Base-by-base conservation (phyloP, 2,797 vertebrate genomes). In the Enteromius thamalakanensis region DNA sequence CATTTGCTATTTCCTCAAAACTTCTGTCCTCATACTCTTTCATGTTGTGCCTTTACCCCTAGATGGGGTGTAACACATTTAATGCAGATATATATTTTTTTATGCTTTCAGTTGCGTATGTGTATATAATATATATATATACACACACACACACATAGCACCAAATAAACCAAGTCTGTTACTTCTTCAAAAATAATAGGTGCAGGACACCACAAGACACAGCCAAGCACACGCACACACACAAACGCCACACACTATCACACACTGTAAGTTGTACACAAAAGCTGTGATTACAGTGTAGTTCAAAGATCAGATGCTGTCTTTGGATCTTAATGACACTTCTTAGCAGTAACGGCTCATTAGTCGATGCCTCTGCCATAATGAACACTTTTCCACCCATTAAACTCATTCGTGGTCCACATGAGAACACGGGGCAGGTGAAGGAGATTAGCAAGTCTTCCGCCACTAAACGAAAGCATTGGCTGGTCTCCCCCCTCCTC, bases 271-370 rank as follows among this genome's bases (percentile, higher is more conserved):
- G 55, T 29, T 86, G 74, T 45, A 51, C 67, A 58, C 51, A 58
- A 26, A 29, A 60, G 15, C n/a, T 55, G 21, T 26, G 75, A 80
- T 70, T 70, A 70, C 80, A 70, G 70, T 37, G 19, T 9, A 53
- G 75, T 64, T 82, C 76, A 84, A 70, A 85, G 83, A 82, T 76
- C 83, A 82, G 79, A 68, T 65, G 75, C 69, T 84, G 32, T 79
- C 67, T 81, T 86, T 75, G 49, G 49, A 58, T 40, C 40, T 75
- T 78, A 82, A 87, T 51, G 75, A 79, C 45, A 78, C 79, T 17
- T 42, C 37, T 74, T 74, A 72, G 81, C 58, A 17, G 82, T 85
- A 85, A 85, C 62, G 70, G 60, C 15, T 82, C 49, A 67, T 71
- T 85, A 65, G 80, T 65, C 6, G 7, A 76, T 76, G 62, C 21